A percentile compares a stretch with the other conserved stretches of the same genome.
These are phyloP conservation scores for Meiosimyza platycephala DNA, from an alignment of 2,888 invertebrate genomes.

Conservation along the genomic window DNA sequence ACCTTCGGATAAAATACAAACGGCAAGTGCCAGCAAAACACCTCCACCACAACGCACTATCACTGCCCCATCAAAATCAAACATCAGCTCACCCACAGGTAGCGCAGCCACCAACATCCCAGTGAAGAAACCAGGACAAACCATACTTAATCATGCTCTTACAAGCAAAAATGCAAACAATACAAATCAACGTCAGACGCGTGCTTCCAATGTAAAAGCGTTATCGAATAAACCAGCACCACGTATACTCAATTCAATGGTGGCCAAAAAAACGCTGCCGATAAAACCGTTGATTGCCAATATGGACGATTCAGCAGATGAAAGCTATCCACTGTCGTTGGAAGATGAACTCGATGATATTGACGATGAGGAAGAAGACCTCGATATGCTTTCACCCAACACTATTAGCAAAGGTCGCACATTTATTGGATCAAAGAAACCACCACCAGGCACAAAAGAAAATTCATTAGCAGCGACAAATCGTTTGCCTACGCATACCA, in stretches of 20 bases:
- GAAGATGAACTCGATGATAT: slow-evolving; percentile 52
- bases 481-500: slow-evolving; percentile 32
- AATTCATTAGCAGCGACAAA: slow-evolving; percentile 46
- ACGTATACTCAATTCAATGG: slow-evolving; percentile 63
- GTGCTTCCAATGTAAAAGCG: slow-evolving; percentile 24
- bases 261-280: slow-evolving; percentile 59
- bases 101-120: slow-evolving; percentile 30
- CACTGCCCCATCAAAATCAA: slow-evolving; percentile 26
- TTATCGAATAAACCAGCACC: slow-evolving; percentile 58
- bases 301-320: slow-evolving; percentile 52
- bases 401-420: slow-evolving; percentile 37
- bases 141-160: slow-evolving; percentile 41
- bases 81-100: no score
- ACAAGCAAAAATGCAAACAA: slow-evolving; percentile 33
- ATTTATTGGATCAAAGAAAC: slow-evolving; percentile 30
- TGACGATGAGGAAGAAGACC: slow-evolving; percentile 44
- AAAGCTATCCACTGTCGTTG: slow-evolving; percentile 52
- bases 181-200: slow-evolving; percentile 11
- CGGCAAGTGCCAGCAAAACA: slow-evolving; percentile 41
- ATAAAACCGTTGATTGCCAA: slow-evolving; percentile 62
- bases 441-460: slow-evolving; percentile 42
- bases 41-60: slow-evolving; percentile 37
- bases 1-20: slow-evolving; percentile 50
- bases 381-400: slow-evolving; percentile 39
- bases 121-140: slow-evolving; percentile 38